Conservation (phyloP, 2,888 invertebrate genomes). For the Branchellion lobata region DNA sequence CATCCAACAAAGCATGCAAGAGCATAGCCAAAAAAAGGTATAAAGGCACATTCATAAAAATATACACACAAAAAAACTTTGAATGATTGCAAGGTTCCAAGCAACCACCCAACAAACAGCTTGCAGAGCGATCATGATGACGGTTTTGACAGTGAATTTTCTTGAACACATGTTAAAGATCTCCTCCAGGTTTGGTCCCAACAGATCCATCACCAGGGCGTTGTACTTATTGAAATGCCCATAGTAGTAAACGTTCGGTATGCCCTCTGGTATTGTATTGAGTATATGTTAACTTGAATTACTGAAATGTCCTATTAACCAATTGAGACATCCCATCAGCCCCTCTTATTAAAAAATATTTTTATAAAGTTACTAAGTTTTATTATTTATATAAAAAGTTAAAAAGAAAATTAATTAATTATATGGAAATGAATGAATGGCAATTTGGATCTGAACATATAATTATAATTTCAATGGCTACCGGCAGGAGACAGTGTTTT, state of each 20-base stretch:
- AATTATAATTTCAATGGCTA: no score
- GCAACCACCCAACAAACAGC: no score
- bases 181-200: conserved; percentile 45
- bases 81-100: no score
- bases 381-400: not conserved
- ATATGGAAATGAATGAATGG: no score
- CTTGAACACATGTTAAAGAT: conserved; percentile 38
- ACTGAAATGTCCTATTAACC: not conserved
- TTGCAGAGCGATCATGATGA: conserved; percentile 39
- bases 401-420: not conserved
- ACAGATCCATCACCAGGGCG: conserved; percentile 43
- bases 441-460: no score
- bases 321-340: not conserved
- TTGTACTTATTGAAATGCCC: conserved; percentile 38
- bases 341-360: not conserved
- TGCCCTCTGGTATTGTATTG: conserved; percentile 28
- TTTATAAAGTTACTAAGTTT: not conserved
- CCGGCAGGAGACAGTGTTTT: conserved; percentile 36
- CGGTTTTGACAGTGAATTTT: conserved; percentile 43
- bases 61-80: no score
- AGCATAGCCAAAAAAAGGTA: no score
- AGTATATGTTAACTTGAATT: not conserved
- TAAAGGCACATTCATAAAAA: no score
- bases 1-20: no score
- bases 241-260: conserved; percentile 38